Evolutionary conservation across 2,113 vertebrate genomes (phyloP).

Genomic region (Butorides virescens): DNA sequence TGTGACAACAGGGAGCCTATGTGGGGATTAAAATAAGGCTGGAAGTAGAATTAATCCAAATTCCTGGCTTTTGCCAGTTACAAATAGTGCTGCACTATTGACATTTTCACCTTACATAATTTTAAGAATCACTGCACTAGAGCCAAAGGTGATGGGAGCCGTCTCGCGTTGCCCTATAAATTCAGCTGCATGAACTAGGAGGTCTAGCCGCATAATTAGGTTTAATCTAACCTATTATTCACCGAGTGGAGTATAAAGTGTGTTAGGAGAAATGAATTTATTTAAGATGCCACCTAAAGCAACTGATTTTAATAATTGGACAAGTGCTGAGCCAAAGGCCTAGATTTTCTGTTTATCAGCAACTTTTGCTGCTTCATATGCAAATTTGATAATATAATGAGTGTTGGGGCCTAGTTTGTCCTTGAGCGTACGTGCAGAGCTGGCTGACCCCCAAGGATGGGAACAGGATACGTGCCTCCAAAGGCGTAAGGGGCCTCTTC

Average conservation of each 20-base stretch:
- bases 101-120: background rate
- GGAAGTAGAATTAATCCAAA: background rate
- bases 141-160: background rate
- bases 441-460: background rate
- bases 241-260: background rate
- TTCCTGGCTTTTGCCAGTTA: background rate
- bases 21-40: background rate
- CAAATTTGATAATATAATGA: background rate
- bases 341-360: conserved; percentile 11
- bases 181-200: background rate
- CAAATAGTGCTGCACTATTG: background rate
- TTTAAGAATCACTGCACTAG: background rate
- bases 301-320: background rate
- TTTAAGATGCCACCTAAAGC: background rate
- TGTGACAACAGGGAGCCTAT: background rate
- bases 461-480: background rate
- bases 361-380: background rate
- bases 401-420: background rate
- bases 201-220: background rate
- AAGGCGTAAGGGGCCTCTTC: background rate
- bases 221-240: background rate
- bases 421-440: background rate
- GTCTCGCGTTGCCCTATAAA: background rate
- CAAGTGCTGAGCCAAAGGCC: background rate
- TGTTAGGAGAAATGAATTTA: background rate